Percentiles rank a stretch among this genome's conserved stretches.
Evolutionary conservation across 2,888 invertebrate species (phyloP).

Genomic region (Tortricodes alternella): DNA sequence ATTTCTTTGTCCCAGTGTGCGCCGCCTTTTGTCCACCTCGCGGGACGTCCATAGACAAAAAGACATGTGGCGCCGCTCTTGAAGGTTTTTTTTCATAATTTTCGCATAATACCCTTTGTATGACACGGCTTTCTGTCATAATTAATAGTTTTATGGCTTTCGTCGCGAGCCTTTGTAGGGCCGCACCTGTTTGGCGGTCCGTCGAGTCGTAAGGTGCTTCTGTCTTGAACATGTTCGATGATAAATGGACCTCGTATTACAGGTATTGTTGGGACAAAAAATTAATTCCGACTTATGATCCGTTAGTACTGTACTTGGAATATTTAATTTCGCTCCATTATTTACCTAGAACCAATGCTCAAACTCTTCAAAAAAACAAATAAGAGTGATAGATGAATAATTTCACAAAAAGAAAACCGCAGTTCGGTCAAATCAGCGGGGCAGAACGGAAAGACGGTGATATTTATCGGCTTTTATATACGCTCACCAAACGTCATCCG

Average conservation of each 20-base stretch:
- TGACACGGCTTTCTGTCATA: slow-evolving; percentile 72
- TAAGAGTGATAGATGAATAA: slow-evolving; percentile 37
- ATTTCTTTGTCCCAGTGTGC: slow-evolving; percentile 68
- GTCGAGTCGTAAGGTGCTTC: slow-evolving; percentile 68
- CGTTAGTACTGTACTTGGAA: slow-evolving; percentile 6
- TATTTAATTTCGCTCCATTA: too few relatives aligned
- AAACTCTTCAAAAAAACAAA: slow-evolving; percentile 17
- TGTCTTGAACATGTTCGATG: slow-evolving; percentile 68
- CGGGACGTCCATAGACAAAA: slow-evolving; percentile 77
- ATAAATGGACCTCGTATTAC: slow-evolving; percentile 43
- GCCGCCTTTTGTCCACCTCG: slow-evolving; percentile 60
- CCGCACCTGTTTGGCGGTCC: slow-evolving; percentile 59
- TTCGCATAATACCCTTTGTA: slow-evolving; percentile 63
- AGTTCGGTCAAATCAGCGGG: slow-evolving; percentile 55
- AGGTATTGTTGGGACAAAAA: slow-evolving; percentile 14
- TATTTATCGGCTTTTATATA: slow-evolving; percentile 55
- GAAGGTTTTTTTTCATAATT: slow-evolving; percentile 51
- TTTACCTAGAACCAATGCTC: neutral
- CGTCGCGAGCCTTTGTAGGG: slow-evolving; percentile 61
- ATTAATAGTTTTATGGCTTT: slow-evolving; percentile 80
- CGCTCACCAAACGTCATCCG: slow-evolving; percentile 58
- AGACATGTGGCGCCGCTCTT: slow-evolving; percentile 76
- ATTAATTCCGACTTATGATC: slow-evolving; percentile 23
- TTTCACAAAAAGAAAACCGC: slow-evolving; percentile 48
- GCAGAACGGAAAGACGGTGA: slow-evolving; percentile 56